A percentile compares a stretch with the other conserved stretches of the same genome.
Evolutionary conservation across 2,888 invertebrate species (phyloP).

Genomic region (Acrobeloides nanus): DNA sequence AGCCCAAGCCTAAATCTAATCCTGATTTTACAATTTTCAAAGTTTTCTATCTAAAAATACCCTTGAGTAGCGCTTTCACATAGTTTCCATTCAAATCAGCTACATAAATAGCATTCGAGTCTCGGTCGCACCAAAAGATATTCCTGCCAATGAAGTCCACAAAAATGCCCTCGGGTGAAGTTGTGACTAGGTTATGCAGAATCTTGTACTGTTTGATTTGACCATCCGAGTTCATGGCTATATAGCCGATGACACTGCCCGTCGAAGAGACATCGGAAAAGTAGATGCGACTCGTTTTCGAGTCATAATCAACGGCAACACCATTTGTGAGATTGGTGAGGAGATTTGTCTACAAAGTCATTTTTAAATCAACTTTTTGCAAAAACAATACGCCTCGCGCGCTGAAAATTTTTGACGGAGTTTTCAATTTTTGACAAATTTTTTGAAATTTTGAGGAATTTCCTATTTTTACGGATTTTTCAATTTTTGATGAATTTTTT

Average conservation of each 20-base stretch:
- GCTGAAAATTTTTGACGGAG: no score
- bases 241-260: slow-evolving; percentile 19
- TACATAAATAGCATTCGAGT: slow-evolving; percentile 68
- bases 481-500: no score
- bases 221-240: slow-evolving; percentile 16
- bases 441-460: no score
- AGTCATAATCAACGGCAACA: slow-evolving; percentile 80
- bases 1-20: no score
- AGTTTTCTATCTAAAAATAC: no score
- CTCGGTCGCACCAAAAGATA: slow-evolving; percentile 87
- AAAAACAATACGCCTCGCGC: no score
- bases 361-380: no score
- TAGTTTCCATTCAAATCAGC: slow-evolving; percentile 55
- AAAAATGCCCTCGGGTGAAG: slow-evolving; percentile 71
- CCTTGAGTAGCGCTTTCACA: slow-evolving; percentile 67
- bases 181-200: neutral
- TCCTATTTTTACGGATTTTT: no score
- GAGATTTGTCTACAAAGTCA: no score
- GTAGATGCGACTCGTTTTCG: slow-evolving; percentile 72
- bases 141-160: slow-evolving; percentile 82
- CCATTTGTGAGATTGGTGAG: slow-evolving; percentile 74
- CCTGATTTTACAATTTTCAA: no score
- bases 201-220: slow-evolving; percentile 4
- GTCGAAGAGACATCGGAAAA: slow-evolving; percentile 67
- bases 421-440: no score